A percentile compares a stretch with the other conserved stretches of the same genome.
Conservation (phyloP, 2,888 invertebrate genomes). For the Ashinkailepas kermadecensis region DNA sequence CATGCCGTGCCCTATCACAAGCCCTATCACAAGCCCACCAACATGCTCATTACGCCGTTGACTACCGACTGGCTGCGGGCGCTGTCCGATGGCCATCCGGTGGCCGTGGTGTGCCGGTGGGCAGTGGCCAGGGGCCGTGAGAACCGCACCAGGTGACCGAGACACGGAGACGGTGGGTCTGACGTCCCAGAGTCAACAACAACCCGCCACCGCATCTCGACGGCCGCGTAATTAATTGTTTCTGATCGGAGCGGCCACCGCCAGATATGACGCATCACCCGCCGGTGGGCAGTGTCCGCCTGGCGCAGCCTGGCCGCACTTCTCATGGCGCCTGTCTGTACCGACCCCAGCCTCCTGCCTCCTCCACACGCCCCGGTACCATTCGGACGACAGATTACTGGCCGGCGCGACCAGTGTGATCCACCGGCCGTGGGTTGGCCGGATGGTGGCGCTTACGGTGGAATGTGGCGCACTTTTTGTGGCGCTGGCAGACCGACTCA, state of each 20-base stretch:
- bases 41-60: too few species aligned
- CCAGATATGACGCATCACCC: not conserved
- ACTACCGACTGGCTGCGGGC: too few species aligned
- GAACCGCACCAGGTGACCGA: not conserved
- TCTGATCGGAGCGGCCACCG: conserved; percentile 14
- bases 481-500: not conserved
- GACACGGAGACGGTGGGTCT: not conserved
- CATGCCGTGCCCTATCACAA: too few species aligned
- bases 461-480: conserved; percentile 19
- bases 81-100: too few species aligned
- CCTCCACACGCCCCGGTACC: too few species aligned
- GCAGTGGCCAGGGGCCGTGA: not conserved
- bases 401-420: not conserved
- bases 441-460: not conserved
- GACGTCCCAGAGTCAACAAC: not conserved
- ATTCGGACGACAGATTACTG: too few species aligned
- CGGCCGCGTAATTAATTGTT: conserved; percentile 8
- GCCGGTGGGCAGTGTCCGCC: conserved; percentile 1
- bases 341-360: too few species aligned
- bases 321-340: not conserved
- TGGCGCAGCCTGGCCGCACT: not conserved
- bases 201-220: not conserved
- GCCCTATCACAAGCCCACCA: too few species aligned
- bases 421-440: not conserved
- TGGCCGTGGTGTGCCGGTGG: too few species aligned